Percentiles rank a stretch among this genome's conserved stretches.
Conservation (phyloP, 2,797 vertebrate species). For the Hypotaenidia okinawae region DNA sequence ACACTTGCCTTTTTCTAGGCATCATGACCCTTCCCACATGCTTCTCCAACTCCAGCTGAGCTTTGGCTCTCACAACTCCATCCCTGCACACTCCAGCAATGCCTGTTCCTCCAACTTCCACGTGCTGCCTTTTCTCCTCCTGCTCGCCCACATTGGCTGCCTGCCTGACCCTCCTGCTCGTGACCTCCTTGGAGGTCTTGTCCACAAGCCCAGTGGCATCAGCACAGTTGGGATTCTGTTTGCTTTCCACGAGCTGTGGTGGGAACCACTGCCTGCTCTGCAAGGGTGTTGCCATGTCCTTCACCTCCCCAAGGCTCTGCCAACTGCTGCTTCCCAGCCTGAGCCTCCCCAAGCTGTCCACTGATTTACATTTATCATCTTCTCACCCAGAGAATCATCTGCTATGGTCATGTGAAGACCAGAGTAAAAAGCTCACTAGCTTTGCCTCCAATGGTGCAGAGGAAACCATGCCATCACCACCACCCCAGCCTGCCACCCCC, state of each 20-base stretch:
- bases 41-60: neutral
- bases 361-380: neutral
- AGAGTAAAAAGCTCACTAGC: neutral
- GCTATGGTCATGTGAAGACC: neutral
- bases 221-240: neutral
- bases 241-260: neutral
- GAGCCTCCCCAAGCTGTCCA: neutral
- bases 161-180: neutral
- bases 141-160: neutral
- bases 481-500: neutral
- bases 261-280: neutral
- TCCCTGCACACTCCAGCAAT: neutral
- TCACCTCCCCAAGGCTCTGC: neutral
- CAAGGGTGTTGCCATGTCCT: neutral
- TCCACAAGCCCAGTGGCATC: neutral
- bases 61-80: neutral
- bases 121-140: neutral
- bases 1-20: neutral
- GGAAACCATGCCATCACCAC: neutral
- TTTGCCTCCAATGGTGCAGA: neutral
- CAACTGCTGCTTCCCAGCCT: too few relatives aligned
- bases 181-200: neutral
- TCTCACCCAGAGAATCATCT: neutral
- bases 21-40: neutral
- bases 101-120: neutral